Base-by-base conservation (phyloP, 2,797 vertebrate species). In the Sylvilagus floridanus region DNA sequence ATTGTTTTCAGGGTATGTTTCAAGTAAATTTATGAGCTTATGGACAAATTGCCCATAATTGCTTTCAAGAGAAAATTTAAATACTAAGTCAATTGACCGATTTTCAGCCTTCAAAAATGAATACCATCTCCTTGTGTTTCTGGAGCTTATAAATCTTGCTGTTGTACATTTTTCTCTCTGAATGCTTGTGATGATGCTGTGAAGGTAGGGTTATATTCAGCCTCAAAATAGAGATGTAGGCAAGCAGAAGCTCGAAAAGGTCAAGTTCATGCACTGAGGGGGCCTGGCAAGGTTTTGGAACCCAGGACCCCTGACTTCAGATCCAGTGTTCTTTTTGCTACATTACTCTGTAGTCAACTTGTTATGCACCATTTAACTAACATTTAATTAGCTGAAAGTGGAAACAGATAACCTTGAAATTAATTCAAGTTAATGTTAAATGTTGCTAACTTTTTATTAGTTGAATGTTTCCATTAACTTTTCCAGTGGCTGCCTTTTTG, bases 391-490 rank as follows among this genome's bases (percentile, higher is more conserved):
- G 92, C 95, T 92, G 63, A 94, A 95, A 93, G 95, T 95, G 69
- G 95, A 95, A 97, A 95, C 76, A 89, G 96, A 96, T 96, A 97
- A 96, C 96, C 96, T 97, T 97, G 97, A 97, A 96, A 96, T 95
- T 90, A 86, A 97, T 96, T 94, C 93, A 84, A 96, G 95, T 96
- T 96, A 95, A 94, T 95, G 95, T 94, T 97, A 93, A 95, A 94
- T 93, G 94, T 96, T 94, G 83, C 93, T 96, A 97, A 97, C 94
- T 94, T 94, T 97, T 97, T 96, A 97, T 97, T 92, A 94, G 96
- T 96, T 89, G 94, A 84, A 84, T 94, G 95, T 91, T 96, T 93
- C 95, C 96, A 97, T 97, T 96, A 96, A 90, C 94, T 93, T 97
- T 97, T 91, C 94, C 94, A 75, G 32, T 94, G 96, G 75, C 88